Evolutionary conservation across 1,140 invertebrate genomes (phyloP), one percentile per base, ranked within the genome.

Genomic region (Solenopsis invicta): DNA sequence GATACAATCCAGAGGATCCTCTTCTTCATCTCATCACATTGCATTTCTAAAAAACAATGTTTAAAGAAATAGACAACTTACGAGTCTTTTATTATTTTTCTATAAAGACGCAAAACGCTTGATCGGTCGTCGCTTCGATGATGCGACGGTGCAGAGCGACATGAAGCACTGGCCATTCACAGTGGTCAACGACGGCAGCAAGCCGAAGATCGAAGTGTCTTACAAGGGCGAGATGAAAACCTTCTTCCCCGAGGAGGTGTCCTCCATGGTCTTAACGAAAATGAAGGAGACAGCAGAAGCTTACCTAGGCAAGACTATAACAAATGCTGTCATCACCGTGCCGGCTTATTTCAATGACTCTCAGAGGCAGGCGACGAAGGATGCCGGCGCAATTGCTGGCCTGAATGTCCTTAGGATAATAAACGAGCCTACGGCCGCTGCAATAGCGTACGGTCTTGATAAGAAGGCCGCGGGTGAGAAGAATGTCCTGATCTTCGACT

Each of bases 311-410:
- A 92, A 94, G 2, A 95, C 89, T 10, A 91, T 96, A 0, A 89
- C 92, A 4, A 92, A 95, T 48, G 95, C 95, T 0, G 93, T 96
- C 0, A 93, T 96, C 64, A 96, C 95, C 0, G 95, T 96, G 0
- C 95, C 95, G 0, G 95, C 95, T 6, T 97, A 97, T 77, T 97
- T 97, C 93, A 96, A 98, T 91, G 98, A 98, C 94, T 98, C 98
- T 5, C 98, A 99, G 93, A 96, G 98, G 93, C 98, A 98, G 94
- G 98, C 98, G 67, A 98, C 98, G 29, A 98, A 96, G 90, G 96
- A 97, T 88, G 96, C 96, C 12, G 96, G 96, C 16, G 95, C 94
- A 12, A 97, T 97, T 80, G 92, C 95, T 85, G 96, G 96, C 21
- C 86, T 97, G 18, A 97, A 97, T 37, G 94, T 98, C 89, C 96